A percentile compares a stretch with the other conserved stretches of the same genome.
phyloP scores from a whole-genome alignment of 2,113 vertebrate species.

The Thryonomys swinderianus region DNA sequence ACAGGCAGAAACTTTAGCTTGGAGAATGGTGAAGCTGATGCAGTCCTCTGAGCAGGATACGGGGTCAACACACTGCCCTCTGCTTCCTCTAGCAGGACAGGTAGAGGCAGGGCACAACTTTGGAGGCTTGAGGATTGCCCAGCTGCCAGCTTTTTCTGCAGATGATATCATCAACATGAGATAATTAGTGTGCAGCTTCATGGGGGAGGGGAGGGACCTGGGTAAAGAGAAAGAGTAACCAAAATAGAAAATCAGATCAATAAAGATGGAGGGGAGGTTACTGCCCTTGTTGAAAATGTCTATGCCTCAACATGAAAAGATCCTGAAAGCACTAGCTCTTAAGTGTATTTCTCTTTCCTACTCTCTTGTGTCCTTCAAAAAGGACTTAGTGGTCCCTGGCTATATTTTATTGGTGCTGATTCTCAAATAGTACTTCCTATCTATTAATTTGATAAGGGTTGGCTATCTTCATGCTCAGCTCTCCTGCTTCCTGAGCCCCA shows the following conservation, averaged over 20 bases:
- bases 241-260: constrained; percentile 59
- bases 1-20: constrained; percentile 30
- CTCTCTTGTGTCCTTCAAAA: neutral
- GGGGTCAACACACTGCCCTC: constrained; percentile 58
- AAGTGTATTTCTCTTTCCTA: neutral
- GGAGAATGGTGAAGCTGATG: constrained; percentile 5
- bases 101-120: constrained; percentile 64
- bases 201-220: neutral
- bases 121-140: constrained; percentile 50
- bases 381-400: constrained; percentile 1
- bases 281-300: constrained; percentile 27
- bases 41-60: constrained; percentile 40
- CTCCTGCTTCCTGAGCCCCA: neutral
- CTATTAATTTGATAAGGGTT: constrained; percentile 17
- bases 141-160: constrained; percentile 55
- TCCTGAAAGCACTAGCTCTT: neutral
- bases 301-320: constrained; percentile 4
- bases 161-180: constrained; percentile 66
- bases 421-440: constrained; percentile 25
- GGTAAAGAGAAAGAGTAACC: constrained; percentile 33
- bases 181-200: constrained; percentile 74
- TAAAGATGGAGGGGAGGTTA: constrained; percentile 33
- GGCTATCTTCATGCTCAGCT: neutral
- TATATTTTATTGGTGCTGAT: constrained; percentile 14
- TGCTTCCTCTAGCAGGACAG: constrained; percentile 65